Evolutionary conservation across 1,140 invertebrate genomes (phyloP), one percentile per base, ranked within the genome.

Genomic region (Ceratina japonica): DNA sequence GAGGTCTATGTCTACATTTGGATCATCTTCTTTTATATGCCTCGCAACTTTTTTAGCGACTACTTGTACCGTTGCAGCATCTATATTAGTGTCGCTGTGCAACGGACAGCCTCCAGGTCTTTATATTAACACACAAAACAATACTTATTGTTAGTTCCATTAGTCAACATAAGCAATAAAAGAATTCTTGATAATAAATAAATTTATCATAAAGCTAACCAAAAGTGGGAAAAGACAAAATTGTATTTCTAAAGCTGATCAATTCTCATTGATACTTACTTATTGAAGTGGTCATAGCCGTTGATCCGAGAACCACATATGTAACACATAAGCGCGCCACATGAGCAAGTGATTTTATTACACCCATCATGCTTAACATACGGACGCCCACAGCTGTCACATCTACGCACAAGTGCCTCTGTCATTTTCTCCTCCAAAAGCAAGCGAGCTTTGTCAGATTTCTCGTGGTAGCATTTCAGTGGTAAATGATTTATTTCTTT

Each of bases 321-420:
- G 84, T 96, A 96, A 87, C 95, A 96, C 94, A 95, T 95, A 10
- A 87, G 90, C 2, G 94, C 94, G 1, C 95, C 95, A 92, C 95
- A 96, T 0, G 88, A 56, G 90, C 95, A 96, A 2, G 92, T 94
- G 93, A 96, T 96, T 87, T 95, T 95, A 82, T 96, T 96, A 84
- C 95, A 96, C 3, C 95, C 95, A 73, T 93, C 92, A 69, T 93
- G 92, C 89, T 96, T 96, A 75, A 94, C 93, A 83, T 95, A 95
- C 24, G 93, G 90, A 37, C 92, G 92, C 27, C 93, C 91, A 87
- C 95, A 96, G 0, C 91, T 92, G 44, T 93, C 93, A 90, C 95
- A 96, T 68, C 92, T 94, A 56, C 64, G 93, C 12, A 95, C 87
- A 72, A 96, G 90, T 7, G 95, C 95, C 86, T 95, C 93, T 12